Base-by-base conservation (phyloP, 2,888 invertebrate species). In the Therioaphis trifolii region DNA sequence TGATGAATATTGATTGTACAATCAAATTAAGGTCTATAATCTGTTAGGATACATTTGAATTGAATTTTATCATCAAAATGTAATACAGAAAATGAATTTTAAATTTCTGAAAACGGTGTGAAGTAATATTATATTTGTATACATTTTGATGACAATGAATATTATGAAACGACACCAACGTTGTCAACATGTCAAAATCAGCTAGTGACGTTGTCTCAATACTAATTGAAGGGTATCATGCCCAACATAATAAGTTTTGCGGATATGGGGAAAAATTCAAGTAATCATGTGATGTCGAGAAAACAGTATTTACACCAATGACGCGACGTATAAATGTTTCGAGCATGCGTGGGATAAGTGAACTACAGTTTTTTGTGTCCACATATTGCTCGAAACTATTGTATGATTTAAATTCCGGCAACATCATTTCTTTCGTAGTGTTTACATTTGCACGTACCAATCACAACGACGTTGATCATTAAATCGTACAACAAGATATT, bases 381-480 rank as follows among this genome's bases (percentile, higher is more conserved):
- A 43, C 11, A 29, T 35, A n/a, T 35, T 21, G 2, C 55, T 4
- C 4, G 3, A 14, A 18, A 72, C 55, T 40, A 74, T 55, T 18
- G 21, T 74, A 35, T 15, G 55, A 40, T 21, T 74, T 74, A 40
- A 55, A 74, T 35, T 35, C 14, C 21, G 15, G 74, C 40, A n/a
- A 21, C 35, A 11, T 40, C 74, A 24, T 43, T 35, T n/a, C 35
- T 27, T 27, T 12, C 24, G 43, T 35, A 55, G 24, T 27, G 58
- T 43, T 43, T 40, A 75, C 43, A 15, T 58, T 43, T 40, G 40
- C 18, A 40, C 24, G 24, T 24, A 43, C 27, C 75, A 61, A 75
- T 58, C 58, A 61, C 61, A 61, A 75, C 43, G 61, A 75, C 27
- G 58, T 58, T 75, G 11, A 27, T 75, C 58, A 24, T 75, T 43